Evolutionary conservation across 53 echinoderm and acorn worm species (phyloP).

Genomic region (Pentamera pediparva): DNA sequence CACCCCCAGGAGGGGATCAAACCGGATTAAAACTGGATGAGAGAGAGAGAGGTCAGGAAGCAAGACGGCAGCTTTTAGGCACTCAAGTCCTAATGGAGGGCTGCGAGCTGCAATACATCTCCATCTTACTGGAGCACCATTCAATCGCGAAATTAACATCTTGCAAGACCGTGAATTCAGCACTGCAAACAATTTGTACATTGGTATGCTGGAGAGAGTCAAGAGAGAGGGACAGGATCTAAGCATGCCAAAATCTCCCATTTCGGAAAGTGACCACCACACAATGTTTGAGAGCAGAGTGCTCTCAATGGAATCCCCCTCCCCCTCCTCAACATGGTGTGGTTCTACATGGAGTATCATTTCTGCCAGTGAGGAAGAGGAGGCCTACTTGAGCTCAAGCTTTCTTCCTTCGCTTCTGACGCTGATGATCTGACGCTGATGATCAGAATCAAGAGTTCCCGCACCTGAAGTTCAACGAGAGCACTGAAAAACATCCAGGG

Average conservation of each 20-base stretch:
- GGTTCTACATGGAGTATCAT: slow-evolving; percentile 17
- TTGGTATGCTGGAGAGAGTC: slow-evolving; percentile 14
- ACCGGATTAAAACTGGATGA: no score
- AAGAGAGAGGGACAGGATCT: background rate
- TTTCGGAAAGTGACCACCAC: background rate
- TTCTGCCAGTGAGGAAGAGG: slow-evolving; percentile 25
- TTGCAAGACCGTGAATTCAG: slow-evolving; percentile 4
- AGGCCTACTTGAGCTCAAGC: background rate
- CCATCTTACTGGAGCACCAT: no score
- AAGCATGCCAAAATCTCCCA: background rate
- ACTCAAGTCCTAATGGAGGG: no score
- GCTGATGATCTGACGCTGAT: no score
- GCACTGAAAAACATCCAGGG: background rate
- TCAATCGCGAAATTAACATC: slow-evolving; percentile 13
- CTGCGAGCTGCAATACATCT: no score
- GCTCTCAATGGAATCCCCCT: background rate
- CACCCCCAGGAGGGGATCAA: no score
- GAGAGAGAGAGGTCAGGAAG: no score
- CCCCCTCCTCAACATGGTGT: slow-evolving; percentile 16
- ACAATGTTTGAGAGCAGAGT: no score
- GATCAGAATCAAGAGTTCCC: no score
- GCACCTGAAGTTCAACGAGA: background rate
- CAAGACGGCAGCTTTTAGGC: no score
- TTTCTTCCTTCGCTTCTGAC: slow-evolving; percentile 18
- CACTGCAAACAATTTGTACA: slow-evolving; percentile 8